Evolutionary conservation across 2,888 invertebrate species (phyloP).

Genomic region (Agrilus mali): DNA sequence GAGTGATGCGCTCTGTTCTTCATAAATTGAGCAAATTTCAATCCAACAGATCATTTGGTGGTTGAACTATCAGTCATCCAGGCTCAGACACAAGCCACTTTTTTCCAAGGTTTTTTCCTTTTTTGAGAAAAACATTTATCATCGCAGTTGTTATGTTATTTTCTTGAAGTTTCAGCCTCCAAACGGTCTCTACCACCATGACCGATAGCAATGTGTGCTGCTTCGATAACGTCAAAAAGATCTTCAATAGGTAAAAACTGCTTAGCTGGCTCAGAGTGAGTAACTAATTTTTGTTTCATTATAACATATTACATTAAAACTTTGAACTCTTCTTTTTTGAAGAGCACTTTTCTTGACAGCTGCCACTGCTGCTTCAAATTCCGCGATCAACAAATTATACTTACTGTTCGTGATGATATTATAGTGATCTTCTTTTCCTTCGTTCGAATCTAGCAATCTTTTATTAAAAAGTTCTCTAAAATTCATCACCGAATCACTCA

Average conservation of each 20-base stretch:
- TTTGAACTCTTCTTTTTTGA: too few relatives aligned
- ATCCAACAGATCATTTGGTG: neutral
- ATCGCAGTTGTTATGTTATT: slow-evolving; percentile 17
- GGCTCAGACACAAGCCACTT: neutral
- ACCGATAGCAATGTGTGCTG: slow-evolving; percentile 17
- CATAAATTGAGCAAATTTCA: neutral
- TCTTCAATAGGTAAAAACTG: slow-evolving; percentile 14
- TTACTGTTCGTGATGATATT: too few relatives aligned
- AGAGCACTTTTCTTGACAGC: too few relatives aligned
- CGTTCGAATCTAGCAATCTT: too few relatives aligned
- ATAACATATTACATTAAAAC: too few relatives aligned
- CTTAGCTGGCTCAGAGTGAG: slow-evolving; percentile 7
- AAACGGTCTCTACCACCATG: slow-evolving; percentile 22
- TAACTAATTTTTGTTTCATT: slow-evolving; percentile 7
- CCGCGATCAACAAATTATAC: too few relatives aligned
- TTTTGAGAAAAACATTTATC: slow-evolving; percentile 13
- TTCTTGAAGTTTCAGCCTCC: slow-evolving; percentile 17
- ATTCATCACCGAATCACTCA: too few relatives aligned
- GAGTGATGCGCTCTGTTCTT: neutral
- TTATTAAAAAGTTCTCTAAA: too few relatives aligned
- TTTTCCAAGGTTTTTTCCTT: neutral
- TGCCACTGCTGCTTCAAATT: too few relatives aligned
- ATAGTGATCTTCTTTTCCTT: too few relatives aligned
- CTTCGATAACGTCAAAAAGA: slow-evolving; percentile 18
- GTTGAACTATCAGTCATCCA: neutral